A percentile compares a stretch with the other conserved stretches of the same genome.
phyloP scores from a whole-genome alignment of 2,888 invertebrate species.

The Microchrysa polita region DNA sequence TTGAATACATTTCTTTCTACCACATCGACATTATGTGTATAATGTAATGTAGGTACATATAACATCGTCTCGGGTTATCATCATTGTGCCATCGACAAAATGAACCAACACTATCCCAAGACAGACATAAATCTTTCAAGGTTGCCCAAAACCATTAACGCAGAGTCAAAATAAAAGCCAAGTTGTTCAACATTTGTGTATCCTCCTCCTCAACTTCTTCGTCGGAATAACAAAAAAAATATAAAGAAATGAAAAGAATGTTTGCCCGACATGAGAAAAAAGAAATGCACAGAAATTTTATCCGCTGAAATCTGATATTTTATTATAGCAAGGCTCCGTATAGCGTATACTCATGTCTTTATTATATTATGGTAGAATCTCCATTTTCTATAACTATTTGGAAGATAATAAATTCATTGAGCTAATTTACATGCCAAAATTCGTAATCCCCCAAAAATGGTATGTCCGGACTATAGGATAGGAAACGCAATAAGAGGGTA shows the following conservation, averaged over 20 bases:
- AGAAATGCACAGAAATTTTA: neutral
- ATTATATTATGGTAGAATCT: no score
- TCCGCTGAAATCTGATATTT: conserved; percentile 21
- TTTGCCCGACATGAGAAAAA: neutral
- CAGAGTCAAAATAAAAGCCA: neutral
- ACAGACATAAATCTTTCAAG: conserved; percentile 29
- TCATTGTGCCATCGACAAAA: neutral
- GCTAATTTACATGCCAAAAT: neutral
- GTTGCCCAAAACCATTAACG: conserved; percentile 19
- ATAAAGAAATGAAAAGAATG: conserved; percentile 2
- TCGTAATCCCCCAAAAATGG: neutral
- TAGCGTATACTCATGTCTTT: no score
- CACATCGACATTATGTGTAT: no score
- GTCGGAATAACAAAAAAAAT: neutral
- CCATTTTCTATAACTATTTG: neutral
- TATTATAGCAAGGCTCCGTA: neutral
- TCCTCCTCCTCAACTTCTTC: neutral
- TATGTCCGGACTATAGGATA: neutral
- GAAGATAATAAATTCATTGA: neutral
- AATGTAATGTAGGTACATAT: no score
- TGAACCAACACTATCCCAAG: neutral
- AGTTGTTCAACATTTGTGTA: conserved; percentile 10
- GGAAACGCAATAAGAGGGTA: neutral
- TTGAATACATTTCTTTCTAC: neutral
- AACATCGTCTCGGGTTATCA: neutral